Evolutionary conservation across 2,797 vertebrate genomes (phyloP), one percentile per base, ranked within the genome.

Genomic region (Coccyzus lansbergi): DNA sequence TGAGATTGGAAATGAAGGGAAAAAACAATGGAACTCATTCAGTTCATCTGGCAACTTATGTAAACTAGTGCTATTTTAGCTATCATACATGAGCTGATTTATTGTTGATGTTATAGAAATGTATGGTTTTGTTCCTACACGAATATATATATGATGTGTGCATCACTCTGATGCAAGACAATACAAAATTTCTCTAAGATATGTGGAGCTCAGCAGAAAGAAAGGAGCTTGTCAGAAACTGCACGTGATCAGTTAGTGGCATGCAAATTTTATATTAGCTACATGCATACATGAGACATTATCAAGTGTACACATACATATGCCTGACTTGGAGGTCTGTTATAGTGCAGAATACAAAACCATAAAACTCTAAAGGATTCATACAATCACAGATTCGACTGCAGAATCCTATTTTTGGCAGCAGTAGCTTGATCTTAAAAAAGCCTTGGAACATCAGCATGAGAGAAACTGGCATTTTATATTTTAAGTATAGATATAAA

Each of bases 401-500:
- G 25, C 52, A 88, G 46, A 21, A 49, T 59, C 36, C 36, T 67
- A 74, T 85, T 93, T 88, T 72, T 77, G 51, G 33, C 15, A 83
- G 46, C 34, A 81, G 53, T 15, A 92, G 6, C 42, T 55, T 2
- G 1, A 55, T 80, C 67, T 52, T 83, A 70, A 91, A 75, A 91
- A 91, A 46, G 10, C 24, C 46, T 81, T 55, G 75, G 25, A 58
- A 36, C 20, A 18, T 56, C 9, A 1, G 3, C 62, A 26, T 75
- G 55, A 90, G 16, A 65, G 63, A 74, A 86, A 8, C 12, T 63
- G 44, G 40, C 8, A 52, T 38, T 63, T 87, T 70, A 40, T 72
- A 77, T 81, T 92, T 88, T 69, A 91, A 87, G 17, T 34, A 26
- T 46, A 71, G 49, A 53, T 60, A 58, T 90, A 65, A 90, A 90